Evolutionary conservation across 2,888 invertebrate species (phyloP).

Genomic region (Carpatolechia fugitivella): DNA sequence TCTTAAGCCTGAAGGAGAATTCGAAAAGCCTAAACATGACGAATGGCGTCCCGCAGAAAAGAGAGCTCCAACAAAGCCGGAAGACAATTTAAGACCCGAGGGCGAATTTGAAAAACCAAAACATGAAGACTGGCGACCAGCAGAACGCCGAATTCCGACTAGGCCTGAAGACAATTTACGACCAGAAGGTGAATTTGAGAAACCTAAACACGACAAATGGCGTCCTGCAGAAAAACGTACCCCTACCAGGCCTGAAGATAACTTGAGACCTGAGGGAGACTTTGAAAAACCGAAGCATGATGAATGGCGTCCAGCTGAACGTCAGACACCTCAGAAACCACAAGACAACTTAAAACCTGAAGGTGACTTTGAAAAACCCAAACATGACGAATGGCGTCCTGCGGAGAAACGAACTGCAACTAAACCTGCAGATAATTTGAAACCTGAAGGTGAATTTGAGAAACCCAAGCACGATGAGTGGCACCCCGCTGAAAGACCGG

Average conservation of each 20-base stretch:
- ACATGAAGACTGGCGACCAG: conserved; percentile 46
- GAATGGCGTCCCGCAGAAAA: conserved; percentile 59
- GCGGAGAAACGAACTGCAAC: conserved; percentile 53
- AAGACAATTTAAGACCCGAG: conserved; percentile 71
- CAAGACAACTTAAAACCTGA: conserved; percentile 73
- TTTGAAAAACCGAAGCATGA: conserved; percentile 68
- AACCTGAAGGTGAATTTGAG: conserved; percentile 75
- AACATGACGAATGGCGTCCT: conserved; percentile 56
- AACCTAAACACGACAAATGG: conserved; percentile 56
- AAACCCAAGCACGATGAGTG: conserved; percentile 56
- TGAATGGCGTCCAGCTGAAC: conserved; percentile 10
- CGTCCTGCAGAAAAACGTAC: conserved; percentile 58
- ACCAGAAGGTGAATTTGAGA: conserved; percentile 34
- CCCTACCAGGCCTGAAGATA: conserved; percentile 62
- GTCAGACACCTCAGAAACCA: conserved; percentile 50
- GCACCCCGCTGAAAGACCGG: conserved; percentile 64
- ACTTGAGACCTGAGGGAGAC: conserved; percentile 68
- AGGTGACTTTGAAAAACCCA: conserved; percentile 75
- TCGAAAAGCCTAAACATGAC: conserved; percentile 62
- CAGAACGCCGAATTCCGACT: conserved; percentile 51
- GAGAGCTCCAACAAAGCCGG: conserved; percentile 42
- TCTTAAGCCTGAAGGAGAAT: conserved; percentile 80
- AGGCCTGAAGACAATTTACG: conserved; percentile 55
- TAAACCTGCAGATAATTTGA: conserved; percentile 73
- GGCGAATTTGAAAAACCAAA: conserved; percentile 63